Percentiles rank a stretch among this genome's conserved stretches.
These are phyloP conservation scores for Schizothorax lantsangensis DNA, from an alignment of 2,797 vertebrate genomes.

Conservation along the genomic window DNA sequence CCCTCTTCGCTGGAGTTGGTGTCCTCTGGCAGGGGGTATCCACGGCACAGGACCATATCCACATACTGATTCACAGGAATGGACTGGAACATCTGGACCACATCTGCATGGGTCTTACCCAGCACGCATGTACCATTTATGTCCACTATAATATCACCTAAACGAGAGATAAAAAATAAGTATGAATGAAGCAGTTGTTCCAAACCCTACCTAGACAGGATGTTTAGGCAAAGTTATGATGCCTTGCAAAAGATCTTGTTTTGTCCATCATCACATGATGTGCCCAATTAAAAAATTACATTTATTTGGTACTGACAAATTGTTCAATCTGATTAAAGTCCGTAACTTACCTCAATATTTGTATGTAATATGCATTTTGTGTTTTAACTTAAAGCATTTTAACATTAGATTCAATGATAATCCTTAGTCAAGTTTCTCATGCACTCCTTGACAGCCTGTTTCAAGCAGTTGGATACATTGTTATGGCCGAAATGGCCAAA, in stretches of 20 bases:
- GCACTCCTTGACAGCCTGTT: neutral
- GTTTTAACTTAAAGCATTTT: neutral
- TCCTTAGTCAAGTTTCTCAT: neutral
- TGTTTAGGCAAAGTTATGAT: neutral
- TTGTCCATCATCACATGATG: neutral
- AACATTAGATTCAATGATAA: neutral
- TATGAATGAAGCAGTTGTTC: neutral
- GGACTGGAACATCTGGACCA: conserved; percentile 98
- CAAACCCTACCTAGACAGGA: neutral
- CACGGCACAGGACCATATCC: conserved; percentile 93
- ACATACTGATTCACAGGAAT: conserved; percentile 94
- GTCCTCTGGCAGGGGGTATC: conserved; percentile 95
- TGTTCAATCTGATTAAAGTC: neutral
- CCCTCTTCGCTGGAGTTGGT: conserved; percentile 70
- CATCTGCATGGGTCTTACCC: conserved; percentile 96
- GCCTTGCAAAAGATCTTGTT: neutral
- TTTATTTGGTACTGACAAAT: neutral
- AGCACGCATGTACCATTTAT: conserved; percentile 93
- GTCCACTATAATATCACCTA: conserved; percentile 97
- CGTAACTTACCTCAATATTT: neutral
- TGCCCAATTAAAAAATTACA: neutral
- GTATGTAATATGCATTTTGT: neutral
- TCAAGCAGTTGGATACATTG: neutral
- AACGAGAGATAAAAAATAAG: neutral
- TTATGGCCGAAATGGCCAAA: neutral